Conservation (phyloP, 2,797 vertebrate genomes). For the Telmatherina bonti region DNA sequence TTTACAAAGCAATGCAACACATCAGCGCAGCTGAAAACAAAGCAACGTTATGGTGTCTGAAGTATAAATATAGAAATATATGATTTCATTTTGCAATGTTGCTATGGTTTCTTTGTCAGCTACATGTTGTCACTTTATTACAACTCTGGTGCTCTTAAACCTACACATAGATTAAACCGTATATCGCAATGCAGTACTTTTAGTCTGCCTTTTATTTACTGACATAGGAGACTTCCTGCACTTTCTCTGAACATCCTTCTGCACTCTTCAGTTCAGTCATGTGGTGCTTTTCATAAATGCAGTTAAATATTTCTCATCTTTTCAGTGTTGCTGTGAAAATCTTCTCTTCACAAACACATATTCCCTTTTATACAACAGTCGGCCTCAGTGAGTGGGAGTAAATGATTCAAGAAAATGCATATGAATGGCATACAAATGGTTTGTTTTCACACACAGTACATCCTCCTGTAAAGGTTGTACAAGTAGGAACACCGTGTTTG, state of each 20-base stretch:
- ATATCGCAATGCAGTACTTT: conserved; percentile 1
- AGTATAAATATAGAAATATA: background rate
- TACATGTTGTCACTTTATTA: background rate
- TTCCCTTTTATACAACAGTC: conserved; percentile 5
- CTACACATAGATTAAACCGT: background rate
- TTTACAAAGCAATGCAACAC: background rate
- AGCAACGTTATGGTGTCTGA: background rate
- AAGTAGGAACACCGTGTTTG: conserved; percentile 6
- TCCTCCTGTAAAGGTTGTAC: conserved; percentile 3
- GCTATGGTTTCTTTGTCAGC: background rate
- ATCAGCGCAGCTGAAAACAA: background rate
- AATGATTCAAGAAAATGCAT: conserved; percentile 11
- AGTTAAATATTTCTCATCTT: background rate
- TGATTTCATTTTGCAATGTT: background rate
- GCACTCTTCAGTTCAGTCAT: background rate
- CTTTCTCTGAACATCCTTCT: conserved; percentile 10
- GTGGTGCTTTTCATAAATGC: conserved; percentile 22
- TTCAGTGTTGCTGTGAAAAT: background rate
- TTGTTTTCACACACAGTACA: conserved; percentile 17
- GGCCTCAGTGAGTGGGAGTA: conserved; percentile 1
- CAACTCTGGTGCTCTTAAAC: background rate
- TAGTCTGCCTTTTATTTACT: conserved; percentile 20
- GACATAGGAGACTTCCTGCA: conserved; percentile 7
- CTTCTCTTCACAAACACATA: background rate
- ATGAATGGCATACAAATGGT: conserved; percentile 1